Evolutionary conservation across 2,888 invertebrate species (phyloP), one percentile per base, ranked within the genome.

Genomic region (Drosophila crucigera): DNA sequence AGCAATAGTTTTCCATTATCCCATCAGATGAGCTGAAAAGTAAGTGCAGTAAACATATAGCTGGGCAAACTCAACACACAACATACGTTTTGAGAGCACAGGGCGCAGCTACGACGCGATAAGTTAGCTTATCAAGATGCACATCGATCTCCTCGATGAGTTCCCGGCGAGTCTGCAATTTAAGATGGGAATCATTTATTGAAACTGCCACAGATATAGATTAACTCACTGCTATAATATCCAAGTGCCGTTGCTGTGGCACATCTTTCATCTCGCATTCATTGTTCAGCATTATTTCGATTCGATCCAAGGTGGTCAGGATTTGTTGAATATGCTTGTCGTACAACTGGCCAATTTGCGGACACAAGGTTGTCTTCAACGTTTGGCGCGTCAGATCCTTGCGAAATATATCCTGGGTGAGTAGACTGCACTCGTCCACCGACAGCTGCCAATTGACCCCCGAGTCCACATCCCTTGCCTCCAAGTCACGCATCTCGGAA

Each of bases 361-460:
- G 75, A 25, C 78, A 75, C 1, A 71, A 16, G 7, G 53, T 62
- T n/a, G 66, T 39, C 4, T 65, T 31, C 0, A 92, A 61, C 0
- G 43, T 43, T 11, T 28, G 55, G 1, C 83, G 78, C 0, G 93
- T 92, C 4, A 81, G 35, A 73, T 93, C 82, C 33, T 49, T 33
- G 0, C 78, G 71, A 28, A 65, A 74, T 3, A 85, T 76, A 33
- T 89, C 71, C 67, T 92, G 92, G 0, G 68, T 60, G 6, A 93
- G 81, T 14, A 92, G 60, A 59, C 92, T 91, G 0, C 82, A 70
- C 37, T 92, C 92, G 41, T 92, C 55, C 14, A 92, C 74, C 0
- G 77, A 64, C 56, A 92, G 43, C 2, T 72, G 35, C 92, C 93
- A 92, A 49, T 83, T 84, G 0, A 88, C 49, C 2, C 65, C 73